Evolutionary conservation across 2,113 vertebrate genomes (phyloP), one percentile per base, ranked within the genome.

Genomic region (Psettodes erumei): DNA sequence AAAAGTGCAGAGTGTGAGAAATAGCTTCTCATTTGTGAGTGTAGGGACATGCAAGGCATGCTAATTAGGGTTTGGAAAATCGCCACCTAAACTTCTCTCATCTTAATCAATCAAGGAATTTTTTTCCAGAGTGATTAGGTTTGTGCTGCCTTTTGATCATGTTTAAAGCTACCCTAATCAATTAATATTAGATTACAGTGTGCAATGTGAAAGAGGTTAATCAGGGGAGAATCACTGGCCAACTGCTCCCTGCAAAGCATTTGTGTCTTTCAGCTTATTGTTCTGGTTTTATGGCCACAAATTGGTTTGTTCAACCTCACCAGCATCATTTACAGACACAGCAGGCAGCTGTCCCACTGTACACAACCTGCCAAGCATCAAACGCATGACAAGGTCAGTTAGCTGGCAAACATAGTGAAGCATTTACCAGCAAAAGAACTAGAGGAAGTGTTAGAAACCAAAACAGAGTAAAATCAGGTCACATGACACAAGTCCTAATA

Each of bases 21-120:
- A 68, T 55, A 19, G 27, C 21, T 47, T 77, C 64, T 62, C 12
- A 43, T 81, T 33, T 82, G 67, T 58, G 59, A 74, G 45, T 35
- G 32, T 15, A 50, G 64, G 19, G 12, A 64, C 56, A 68, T 50
- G 32, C 51, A 16, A 77, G 33, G 25, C 28, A 30, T 63, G 56
- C 33, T 79, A 79, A 89, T 79, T 78, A 59, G n/a, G n/a, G n/a
- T n/a, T n/a, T n/a, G n/a, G n/a, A n/a, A n/a, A n/a, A n/a, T 38
- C 19, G 37, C n/a, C 11, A 27, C 37, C 28, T 51, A 42, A 64
- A 58, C 38, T 30, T 59, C 23, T 37, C 28, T 61, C 25, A 45
- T 40, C n/a, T 55, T 62, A 50, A 43, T 74, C 37, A 75, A 30
- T 40, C 12, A 47, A 38, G 16, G 47, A 50, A 4, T 25, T 32